A percentile compares a stretch with the other conserved stretches of the same genome.
Conservation (phyloP, 1,140 invertebrate genomes). For the Amyelois transitella region DNA sequence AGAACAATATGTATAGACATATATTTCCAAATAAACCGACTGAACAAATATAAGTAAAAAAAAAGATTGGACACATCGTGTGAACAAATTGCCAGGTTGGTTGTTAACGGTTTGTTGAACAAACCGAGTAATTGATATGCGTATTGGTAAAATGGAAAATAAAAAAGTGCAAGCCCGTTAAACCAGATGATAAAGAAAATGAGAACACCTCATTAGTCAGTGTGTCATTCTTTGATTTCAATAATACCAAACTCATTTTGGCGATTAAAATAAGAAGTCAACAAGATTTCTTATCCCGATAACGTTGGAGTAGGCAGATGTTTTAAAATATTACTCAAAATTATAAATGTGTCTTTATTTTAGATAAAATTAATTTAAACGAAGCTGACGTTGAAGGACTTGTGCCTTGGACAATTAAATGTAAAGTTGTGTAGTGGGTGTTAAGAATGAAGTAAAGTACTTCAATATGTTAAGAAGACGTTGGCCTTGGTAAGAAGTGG, state of each 20-base stretch:
- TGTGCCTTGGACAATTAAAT: not conserved
- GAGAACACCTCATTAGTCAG: too few species aligned
- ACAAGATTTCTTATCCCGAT: conserved; percentile 18
- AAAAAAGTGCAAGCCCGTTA: too few species aligned
- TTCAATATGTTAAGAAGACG: conserved; percentile 13
- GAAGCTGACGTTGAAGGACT: not conserved
- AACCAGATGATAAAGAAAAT: too few species aligned
- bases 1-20: too few species aligned
- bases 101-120: not conserved
- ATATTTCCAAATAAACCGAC: too few species aligned
- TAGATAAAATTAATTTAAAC: too few species aligned
- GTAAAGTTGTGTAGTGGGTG: conserved; percentile 1
- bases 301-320: not conserved
- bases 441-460: conserved; percentile 11
- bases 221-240: too few species aligned
- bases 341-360: too few species aligned
- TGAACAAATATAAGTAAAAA: too few species aligned
- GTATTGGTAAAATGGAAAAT: too few species aligned
- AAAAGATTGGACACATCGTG: not conserved
- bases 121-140: not conserved
- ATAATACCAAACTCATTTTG: too few species aligned
- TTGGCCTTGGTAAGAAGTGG: conserved; percentile 19
- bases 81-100: not conserved
- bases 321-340: too few species aligned
- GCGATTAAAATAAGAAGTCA: not conserved